Evolutionary conservation across 2,888 invertebrate genomes (phyloP).

Genomic region (Lycaena phlaeas): DNA sequence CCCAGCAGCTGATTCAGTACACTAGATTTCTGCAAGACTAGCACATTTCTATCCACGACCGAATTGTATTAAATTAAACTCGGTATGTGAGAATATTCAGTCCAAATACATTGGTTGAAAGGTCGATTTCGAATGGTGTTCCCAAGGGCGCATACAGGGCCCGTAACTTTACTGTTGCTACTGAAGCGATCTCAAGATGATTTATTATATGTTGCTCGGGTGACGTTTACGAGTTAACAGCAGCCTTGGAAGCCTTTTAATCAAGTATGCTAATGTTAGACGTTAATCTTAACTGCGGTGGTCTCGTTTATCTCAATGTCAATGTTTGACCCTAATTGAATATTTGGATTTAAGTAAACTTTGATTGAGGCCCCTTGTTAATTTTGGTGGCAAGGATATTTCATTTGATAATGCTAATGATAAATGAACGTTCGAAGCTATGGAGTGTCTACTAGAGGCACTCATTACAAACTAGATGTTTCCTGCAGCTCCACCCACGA

Average conservation of each 20-base stretch:
- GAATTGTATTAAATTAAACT: slow-evolving; percentile 26
- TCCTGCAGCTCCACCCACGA: no score
- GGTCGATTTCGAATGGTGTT: slow-evolving; percentile 22
- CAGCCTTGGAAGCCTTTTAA: slow-evolving; percentile 63
- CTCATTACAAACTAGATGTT: no score
- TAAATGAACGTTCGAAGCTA: no score
- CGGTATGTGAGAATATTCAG: slow-evolving; percentile 19
- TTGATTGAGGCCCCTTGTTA: slow-evolving; percentile 40
- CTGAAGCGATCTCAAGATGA: slow-evolving; percentile 68
- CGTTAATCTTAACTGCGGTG: slow-evolving; percentile 46
- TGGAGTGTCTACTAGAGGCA: no score
- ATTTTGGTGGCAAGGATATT: background rate
- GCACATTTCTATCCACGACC: slow-evolving; percentile 32
- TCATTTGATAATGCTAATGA: no score
- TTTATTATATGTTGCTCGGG: slow-evolving; percentile 65
- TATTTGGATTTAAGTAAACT: slow-evolving; percentile 50
- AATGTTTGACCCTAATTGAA: slow-evolving; percentile 64
- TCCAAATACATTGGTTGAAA: slow-evolving; percentile 18
- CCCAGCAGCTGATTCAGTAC: slow-evolving; percentile 61
- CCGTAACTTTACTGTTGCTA: slow-evolving; percentile 43
- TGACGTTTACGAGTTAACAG: slow-evolving; percentile 70
- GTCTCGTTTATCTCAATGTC: slow-evolving; percentile 50
- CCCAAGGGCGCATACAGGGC: slow-evolving; percentile 29
- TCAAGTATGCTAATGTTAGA: slow-evolving; percentile 70
- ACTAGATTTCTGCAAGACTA: slow-evolving; percentile 49